Evolutionary conservation across 2,797 vertebrate genomes (phyloP).

Genomic region (Tokudaia tokunoshimensis): DNA sequence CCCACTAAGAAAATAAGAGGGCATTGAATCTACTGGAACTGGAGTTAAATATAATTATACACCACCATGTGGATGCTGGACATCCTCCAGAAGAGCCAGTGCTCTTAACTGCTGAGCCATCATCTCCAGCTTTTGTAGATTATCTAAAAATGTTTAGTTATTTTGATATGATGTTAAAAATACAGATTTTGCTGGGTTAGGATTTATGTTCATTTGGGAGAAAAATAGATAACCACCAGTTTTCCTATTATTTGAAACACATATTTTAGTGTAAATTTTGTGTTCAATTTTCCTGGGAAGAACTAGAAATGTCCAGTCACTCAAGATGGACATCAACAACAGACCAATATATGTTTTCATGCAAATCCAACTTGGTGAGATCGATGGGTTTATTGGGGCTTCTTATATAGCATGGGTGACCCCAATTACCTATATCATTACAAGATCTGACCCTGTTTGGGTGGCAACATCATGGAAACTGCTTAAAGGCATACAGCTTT

Average conservation of each 20-base stretch:
- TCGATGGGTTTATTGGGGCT: neutral
- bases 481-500: neutral
- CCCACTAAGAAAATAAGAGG: too few species aligned
- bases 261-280: neutral
- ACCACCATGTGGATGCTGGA: neutral
- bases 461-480: neutral
- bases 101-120: neutral
- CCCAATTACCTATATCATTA: neutral
- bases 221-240: neutral
- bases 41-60: too few species aligned
- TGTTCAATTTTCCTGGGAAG: neutral
- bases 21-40: too few species aligned
- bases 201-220: slow-evolving; percentile 4
- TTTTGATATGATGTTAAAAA: slow-evolving; percentile 41
- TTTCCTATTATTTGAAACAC: slow-evolving; percentile 30
- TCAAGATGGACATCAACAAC: too few species aligned
- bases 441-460: neutral
- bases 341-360: neutral
- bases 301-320: neutral
- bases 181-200: slow-evolving; percentile 17
- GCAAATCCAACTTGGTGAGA: neutral
- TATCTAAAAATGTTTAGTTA: slow-evolving; percentile 48
- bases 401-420: neutral
- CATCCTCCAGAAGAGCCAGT: neutral
- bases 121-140: neutral